Base-by-base conservation (phyloP, 2,113 vertebrate genomes). In the Oxygymnocypris stewartii region DNA sequence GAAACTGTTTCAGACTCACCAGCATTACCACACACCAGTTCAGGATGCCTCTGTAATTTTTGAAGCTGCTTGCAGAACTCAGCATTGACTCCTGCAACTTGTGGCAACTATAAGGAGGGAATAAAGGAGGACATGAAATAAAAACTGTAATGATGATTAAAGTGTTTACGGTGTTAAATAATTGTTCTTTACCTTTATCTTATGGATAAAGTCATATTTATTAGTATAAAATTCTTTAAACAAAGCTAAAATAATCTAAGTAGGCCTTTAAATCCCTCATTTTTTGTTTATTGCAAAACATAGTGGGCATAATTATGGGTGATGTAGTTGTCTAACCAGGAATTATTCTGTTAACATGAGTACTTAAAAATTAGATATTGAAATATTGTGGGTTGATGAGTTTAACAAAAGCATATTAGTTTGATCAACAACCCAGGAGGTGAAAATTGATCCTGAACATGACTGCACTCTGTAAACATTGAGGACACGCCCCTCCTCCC, bases 11-110 rank as follows among this genome's bases (percentile, higher is more conserved):
- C 67, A 31, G 6, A 95, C 96, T 96, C 92, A 98, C 97, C 96
- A 98, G 93, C 97, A 98, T 98, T 42, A 98, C 95, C 88, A 98
- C 96, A 89, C 97, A 98, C 97, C 97, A 98, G 89, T 98, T 98
- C 89, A 98, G 94, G 89, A 98, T 91, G 65, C 97, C 97, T 61
- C 97, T 95, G 92, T 98, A 98, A 94, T 98, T 98, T 85, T 87
- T 97, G 92, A 93, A 98, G 83, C 96, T 96, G 65, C 97, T 98
- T 88, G 95, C 87, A 0, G 97, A 98, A 92, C 96, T 97, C 87
- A 98, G 93, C 91, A 98, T 88, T 16, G 97, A 98, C 54, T 97
- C 95, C 88, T 96, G 96, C 6, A 94, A 71, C 63, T 91, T 94
- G 92, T 98, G 97, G 81, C 97, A 98, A 89, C 96, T 97, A 87